Conservation (phyloP, 2,888 invertebrate genomes). For the Aporophyla nigra region DNA sequence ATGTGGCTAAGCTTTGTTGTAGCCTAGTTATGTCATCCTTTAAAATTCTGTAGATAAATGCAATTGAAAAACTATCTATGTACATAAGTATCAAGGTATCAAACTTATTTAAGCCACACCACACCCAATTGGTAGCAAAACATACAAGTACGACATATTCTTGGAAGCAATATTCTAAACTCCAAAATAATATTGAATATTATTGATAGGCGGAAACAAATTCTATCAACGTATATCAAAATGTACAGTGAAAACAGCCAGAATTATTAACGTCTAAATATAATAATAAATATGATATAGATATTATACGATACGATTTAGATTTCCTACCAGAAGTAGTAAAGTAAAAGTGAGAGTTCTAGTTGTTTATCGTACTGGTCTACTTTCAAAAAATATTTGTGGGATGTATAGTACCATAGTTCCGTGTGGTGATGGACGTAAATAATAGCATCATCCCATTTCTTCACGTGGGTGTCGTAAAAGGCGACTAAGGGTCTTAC, state of each 20-base stretch:
- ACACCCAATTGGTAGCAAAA: neutral
- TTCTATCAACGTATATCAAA: conserved; percentile 18
- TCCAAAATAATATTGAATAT: neutral
- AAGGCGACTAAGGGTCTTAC: no score
- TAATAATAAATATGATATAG: neutral
- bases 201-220: conserved; percentile 3
- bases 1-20: no score
- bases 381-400: conserved; percentile 22
- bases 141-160: neutral
- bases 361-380: conserved; percentile 22
- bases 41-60: no score
- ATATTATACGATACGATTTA: conserved; percentile 14
- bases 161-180: neutral
- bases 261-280: conserved; percentile 13
- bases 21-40: no score
- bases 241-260: neutral
- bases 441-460: no score
- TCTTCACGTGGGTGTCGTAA: no score
- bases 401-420: no score
- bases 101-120: no score
- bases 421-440: no score
- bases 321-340: conserved; percentile 14
- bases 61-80: no score
- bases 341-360: conserved; percentile 40
- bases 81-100: no score